Conservation (phyloP, 2,888 invertebrate genomes). For the Galerucella pusilla region DNA sequence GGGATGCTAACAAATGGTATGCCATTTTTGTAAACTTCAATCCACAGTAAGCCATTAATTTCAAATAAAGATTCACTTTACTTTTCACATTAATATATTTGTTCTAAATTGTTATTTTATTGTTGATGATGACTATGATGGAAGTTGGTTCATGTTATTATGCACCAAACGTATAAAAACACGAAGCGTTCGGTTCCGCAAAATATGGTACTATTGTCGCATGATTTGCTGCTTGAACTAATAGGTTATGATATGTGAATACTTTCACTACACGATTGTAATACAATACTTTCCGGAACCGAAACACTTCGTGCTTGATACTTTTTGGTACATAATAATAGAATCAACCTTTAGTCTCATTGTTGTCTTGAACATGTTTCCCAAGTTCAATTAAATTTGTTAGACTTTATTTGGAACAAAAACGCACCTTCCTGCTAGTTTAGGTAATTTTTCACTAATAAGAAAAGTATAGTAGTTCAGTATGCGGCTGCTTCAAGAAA, state of each 20-base stretch:
- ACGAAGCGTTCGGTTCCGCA: no score
- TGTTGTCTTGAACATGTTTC: no score
- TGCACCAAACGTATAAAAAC: not conserved
- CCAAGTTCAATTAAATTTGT: no score
- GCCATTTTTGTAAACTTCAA: no score
- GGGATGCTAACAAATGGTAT: no score
- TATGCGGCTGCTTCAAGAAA: not conserved
- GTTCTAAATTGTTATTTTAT: not conserved
- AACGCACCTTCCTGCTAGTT: no score
- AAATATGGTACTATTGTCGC: no score
- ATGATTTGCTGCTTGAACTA: no score
- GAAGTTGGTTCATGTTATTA: not conserved
- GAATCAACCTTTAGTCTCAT: no score
- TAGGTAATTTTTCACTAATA: not conserved
- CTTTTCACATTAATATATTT: not conserved
- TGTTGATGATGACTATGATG: not conserved
- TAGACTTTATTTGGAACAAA: no score
- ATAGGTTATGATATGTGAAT: no score
- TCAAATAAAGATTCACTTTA: not conserved
- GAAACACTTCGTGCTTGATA: not conserved
- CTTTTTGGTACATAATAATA: not conserved
- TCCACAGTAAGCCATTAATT: not conserved
- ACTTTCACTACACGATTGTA: no score
- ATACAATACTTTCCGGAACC: not conserved
- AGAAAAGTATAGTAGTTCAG: not conserved